Percentiles rank a stretch among this genome's conserved stretches.
Evolutionary conservation across 1,140 invertebrate genomes (phyloP).

Genomic region (Drosophila watanabei): DNA sequence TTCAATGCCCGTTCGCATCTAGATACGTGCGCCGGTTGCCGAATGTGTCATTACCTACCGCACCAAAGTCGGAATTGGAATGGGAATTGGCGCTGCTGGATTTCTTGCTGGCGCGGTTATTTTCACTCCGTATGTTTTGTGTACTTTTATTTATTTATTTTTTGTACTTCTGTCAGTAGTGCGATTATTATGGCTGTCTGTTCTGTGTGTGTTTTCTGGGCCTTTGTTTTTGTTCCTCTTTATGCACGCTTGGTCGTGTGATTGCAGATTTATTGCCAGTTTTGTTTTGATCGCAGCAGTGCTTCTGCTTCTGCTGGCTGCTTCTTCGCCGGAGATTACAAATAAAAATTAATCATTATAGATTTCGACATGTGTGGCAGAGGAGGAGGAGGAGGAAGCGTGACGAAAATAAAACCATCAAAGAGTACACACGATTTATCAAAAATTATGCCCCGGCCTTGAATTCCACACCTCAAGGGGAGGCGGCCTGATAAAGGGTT

Average conservation of each 20-base stretch:
- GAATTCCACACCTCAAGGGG: slow-evolving; percentile 23
- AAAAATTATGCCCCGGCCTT: slow-evolving; percentile 36
- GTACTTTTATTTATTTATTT: slow-evolving; percentile 16
- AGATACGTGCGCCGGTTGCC: slow-evolving; percentile 60
- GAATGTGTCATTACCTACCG: slow-evolving; percentile 70
- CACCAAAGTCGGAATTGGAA: slow-evolving; percentile 46
- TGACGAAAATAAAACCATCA: slow-evolving; percentile 29
- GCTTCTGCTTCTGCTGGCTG: background rate
- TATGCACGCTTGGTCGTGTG: slow-evolving; percentile 45
- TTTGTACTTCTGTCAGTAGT: slow-evolving; percentile 10
- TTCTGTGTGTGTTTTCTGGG: slow-evolving; percentile 16
- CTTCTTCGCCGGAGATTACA: slow-evolving; percentile 49
- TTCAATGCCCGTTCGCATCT: slow-evolving; percentile 23
- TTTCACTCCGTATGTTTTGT: slow-evolving; percentile 14
- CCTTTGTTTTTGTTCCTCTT: slow-evolving; percentile 46
- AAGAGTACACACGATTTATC: slow-evolving; percentile 25
- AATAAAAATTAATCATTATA: slow-evolving; percentile 75
- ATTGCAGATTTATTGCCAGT: slow-evolving; percentile 43
- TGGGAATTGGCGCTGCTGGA: slow-evolving; percentile 27
- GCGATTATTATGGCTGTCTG: slow-evolving; percentile 24
- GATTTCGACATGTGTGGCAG: slow-evolving; percentile 26
- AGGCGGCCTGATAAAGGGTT: slow-evolving; percentile 20
- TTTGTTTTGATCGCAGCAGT: slow-evolving; percentile 42
- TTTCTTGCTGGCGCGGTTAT: slow-evolving; percentile 20
- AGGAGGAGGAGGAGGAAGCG: slow-evolving; percentile 7